Evolutionary conservation across 2,797 vertebrate species (phyloP), one percentile per base, ranked within the genome.

Genomic region (Rhodeus uyekii): DNA sequence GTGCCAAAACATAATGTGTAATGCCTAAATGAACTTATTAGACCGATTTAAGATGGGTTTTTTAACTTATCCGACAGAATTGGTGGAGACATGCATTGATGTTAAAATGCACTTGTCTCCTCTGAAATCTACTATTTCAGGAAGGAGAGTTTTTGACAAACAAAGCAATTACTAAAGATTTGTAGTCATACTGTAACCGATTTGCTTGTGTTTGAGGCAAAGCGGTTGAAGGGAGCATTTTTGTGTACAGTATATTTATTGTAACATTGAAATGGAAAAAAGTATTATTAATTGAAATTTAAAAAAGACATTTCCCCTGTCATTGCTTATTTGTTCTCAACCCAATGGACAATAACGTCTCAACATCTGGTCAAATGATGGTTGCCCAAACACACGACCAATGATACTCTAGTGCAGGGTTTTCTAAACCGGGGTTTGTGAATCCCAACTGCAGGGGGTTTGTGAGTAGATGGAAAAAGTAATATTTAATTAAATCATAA

Each of bases 1-100:
- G 36, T 69, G 8, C 27, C 8, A 48, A 55, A 79, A 76, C 61
- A 85, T 68, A 83, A 32, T 53, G 34, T 10, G 42, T 29, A 63
- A 46, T 16, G 53, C 36, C 8, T 34, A 55, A 27, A 36, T 73
- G 9, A 46, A 19, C 27, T 16, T 32, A 36, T 39, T 6, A 81
- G 79, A 74, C 12, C 3, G 42, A 48, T 60, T 5, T 29, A 42
- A 36, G 29, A 80, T 38, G 29, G 13, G 55, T 81, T 65, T 81
- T 22, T 61, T 24, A 29, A 19, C 32, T 48, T 46, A n/a, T 39
- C 58, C 48, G 69, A 73, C 60, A 24, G 38, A 60, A 16, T 60
- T 24, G 16, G 19, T 63, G 3, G 24, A 14, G n/a, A 65, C 24
- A 32, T 55, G 6, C 36, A 42, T 42, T 22, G 64, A 69, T n/a